Evolutionary conservation across 2,888 invertebrate species (phyloP), one percentile per base, ranked within the genome.

Genomic region (Elegia similella): DNA sequence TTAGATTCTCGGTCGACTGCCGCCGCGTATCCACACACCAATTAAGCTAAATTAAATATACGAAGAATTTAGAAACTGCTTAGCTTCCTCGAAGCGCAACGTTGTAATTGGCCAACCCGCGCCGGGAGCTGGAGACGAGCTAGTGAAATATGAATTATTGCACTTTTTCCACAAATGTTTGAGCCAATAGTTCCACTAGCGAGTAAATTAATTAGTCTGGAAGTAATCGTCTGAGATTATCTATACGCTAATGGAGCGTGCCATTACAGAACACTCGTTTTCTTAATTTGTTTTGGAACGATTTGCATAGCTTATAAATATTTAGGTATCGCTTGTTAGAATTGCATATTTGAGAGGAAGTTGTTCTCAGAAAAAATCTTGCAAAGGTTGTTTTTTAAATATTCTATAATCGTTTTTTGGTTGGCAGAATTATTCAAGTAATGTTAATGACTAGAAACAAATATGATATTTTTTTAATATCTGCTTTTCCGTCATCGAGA

Each of bases 21-120:
- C 76, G 73, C 78, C 74, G 77, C 80, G 82, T 81, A 87, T 85
- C 84, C 78, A 86, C 84, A 86, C 84, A 86, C 85, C 86, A 89
- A 90, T 91, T 90, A 88, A 88, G 86, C 80, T 86, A 82, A 88
- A 89, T 87, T 87, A 88, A 88, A 88, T 85, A 88, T 86, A 89
- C 87, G 84, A 87, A 90, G 90, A 90, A 90, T 90, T 89, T 91
- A 91, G 91, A 90, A 90, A 91, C 87, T 88, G 84, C 82, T 88
- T 86, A 85, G 84, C 88, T 89, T 89, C 86, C 88, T 88, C 87
- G 87, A 86, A 90, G 89, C 90, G 90, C 85, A 88, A 83, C 90
- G 87, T 73, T 69, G 82, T 91, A 91, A 91, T 90, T 90, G 89
- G 87, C 86, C 81, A 82, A 82, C 82, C 81, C 82, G 79, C 75